Conservation (phyloP, 2,797 vertebrate genomes). For the Acanthornis magna region DNA sequence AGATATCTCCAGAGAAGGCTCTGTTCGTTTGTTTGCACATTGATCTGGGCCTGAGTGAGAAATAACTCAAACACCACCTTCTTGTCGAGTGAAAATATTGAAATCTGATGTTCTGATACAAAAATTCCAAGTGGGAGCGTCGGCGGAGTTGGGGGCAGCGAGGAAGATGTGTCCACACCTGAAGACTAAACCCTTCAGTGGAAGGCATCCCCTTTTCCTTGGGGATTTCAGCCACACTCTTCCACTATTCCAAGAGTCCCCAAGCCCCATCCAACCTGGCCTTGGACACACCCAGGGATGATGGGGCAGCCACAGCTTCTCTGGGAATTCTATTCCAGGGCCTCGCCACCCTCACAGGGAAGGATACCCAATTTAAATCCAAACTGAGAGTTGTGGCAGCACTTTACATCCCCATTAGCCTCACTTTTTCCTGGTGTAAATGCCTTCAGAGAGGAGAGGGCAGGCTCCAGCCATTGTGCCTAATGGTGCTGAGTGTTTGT, state of each 20-base stretch:
- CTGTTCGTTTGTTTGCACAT: neutral
- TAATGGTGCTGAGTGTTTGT: neutral
- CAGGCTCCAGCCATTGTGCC: neutral
- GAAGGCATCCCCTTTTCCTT: neutral
- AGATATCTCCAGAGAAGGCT: accelerated
- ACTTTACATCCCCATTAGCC: neutral
- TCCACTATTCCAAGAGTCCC: accelerated
- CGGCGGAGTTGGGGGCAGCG: neutral
- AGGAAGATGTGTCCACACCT: neutral
- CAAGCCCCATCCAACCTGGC: accelerated
- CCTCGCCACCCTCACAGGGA: accelerated
- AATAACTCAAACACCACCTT: neutral
- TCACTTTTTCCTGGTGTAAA: neutral
- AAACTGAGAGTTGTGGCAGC: neutral
- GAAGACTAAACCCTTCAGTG: neutral
- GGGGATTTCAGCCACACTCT: neutral
- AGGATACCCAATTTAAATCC: neutral
- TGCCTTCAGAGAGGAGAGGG: neutral
- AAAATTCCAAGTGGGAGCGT: neutral
- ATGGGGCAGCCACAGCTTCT: neutral
- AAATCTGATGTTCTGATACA: neutral
- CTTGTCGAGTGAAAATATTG: neutral
- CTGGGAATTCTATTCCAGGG: neutral
- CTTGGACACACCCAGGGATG: neutral
- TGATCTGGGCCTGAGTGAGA: neutral